A percentile compares a stretch with the other conserved stretches of the same genome.
Evolutionary conservation across 2,888 invertebrate genomes (phyloP).

Genomic region (Lasioglossum oenotherae): DNA sequence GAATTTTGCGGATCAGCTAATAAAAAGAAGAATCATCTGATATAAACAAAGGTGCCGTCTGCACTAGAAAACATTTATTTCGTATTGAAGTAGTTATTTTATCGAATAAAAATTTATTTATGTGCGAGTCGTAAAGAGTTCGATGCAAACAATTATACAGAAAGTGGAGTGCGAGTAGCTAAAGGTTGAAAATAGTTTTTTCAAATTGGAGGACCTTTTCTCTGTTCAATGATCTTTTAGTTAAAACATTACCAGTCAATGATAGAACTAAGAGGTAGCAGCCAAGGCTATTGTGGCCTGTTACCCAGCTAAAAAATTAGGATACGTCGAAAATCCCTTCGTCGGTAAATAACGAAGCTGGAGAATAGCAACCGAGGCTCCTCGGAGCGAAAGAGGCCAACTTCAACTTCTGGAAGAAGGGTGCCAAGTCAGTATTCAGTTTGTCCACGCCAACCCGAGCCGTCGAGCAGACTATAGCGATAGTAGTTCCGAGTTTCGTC

Average conservation of each 20-base stretch:
- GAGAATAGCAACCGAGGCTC: neutral
- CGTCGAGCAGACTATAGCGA: neutral
- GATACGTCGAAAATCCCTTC: neutral
- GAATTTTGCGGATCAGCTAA: no score
- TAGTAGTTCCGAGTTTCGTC: slow-evolving; percentile 1
- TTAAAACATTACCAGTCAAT: neutral
- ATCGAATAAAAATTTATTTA: no score
- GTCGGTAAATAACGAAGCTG: neutral
- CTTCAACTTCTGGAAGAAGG: neutral
- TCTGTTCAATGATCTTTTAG: neutral
- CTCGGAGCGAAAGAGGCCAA: neutral
- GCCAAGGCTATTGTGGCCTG: no score
- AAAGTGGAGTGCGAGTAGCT: no score
- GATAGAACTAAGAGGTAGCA: no score
- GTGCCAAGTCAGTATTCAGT: neutral
- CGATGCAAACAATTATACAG: no score
- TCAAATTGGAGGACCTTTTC: neutral
- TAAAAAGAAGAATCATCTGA: no score
- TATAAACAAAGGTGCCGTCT: no score
- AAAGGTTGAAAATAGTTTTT: neutral
- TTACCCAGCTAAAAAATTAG: neutral
- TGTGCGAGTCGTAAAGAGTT: no score
- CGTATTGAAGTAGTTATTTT: no score
- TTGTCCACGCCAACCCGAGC: neutral
- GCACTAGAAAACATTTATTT: no score